Evolutionary conservation across 2,888 invertebrate genomes (phyloP), one percentile per base, ranked within the genome.

Genomic region (Euplexia lucipara): DNA sequence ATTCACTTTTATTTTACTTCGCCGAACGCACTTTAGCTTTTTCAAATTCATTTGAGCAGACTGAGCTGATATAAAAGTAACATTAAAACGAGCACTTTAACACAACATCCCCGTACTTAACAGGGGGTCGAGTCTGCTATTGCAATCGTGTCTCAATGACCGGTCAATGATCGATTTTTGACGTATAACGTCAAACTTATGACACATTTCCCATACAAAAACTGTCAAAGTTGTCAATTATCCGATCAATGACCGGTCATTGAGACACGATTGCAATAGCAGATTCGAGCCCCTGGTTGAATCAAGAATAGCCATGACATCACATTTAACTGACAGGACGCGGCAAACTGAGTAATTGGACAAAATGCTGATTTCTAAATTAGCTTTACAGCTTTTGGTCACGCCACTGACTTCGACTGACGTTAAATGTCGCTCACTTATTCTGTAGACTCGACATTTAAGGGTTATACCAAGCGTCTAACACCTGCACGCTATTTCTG

Each of bases 331-430:
- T 72, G 75, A 62, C 82, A 78, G 82, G 82, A 79, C 65, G 63
- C 70, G 66, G 45, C 37, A 59, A 78, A 83, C 75, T 78, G 81
- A 82, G 76, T 86, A 83, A 86, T 86, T 84, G 82, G 75, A 80
- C 77, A 63, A 80, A 78, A 76, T 77, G 64, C 56, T 76, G 77
- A 82, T 81, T 76, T 73, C 78, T 75, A 78, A 78, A 82, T 79
- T 79, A 78, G 76, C 72, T 78, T 82, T 78, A 84, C 80, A 76
- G 75, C 76, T 68, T 73, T 76, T 39, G 63, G 79, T 79, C 84
- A 84, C 83, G 84, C 78, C 75, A 73, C 51, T 56, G 56, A 52
- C 63, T 66, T 56, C 39, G 26, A 49, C 61, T 78, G 59, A 72
- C 78, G 71, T 70, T 69, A 74, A 79, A 62, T 66, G 70, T 66